Conservation (phyloP, 2,888 invertebrate genomes). For the Orthonychiurus folsomi region DNA sequence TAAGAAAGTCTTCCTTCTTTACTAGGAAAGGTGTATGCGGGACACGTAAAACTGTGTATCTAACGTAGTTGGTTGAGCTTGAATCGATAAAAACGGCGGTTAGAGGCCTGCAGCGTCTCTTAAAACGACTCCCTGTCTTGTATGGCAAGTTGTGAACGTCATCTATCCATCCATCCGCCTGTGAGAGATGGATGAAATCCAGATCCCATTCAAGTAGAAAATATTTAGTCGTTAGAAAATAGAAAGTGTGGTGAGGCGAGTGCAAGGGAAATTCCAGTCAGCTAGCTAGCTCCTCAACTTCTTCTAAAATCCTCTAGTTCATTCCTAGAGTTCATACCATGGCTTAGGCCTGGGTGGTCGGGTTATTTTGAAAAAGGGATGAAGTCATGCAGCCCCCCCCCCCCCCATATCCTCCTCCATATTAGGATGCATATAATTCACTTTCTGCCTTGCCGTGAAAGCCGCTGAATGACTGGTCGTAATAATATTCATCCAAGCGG, state of each 20-base stretch:
- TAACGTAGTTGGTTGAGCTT: no score
- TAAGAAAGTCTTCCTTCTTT: no score
- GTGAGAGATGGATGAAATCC: background rate
- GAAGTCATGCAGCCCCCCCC: background rate
- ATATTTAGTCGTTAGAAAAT: slow-evolving; percentile 1
- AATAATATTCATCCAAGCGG: background rate
- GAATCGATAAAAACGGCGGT: no score
- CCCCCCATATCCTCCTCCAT: background rate
- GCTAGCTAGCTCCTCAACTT: background rate
- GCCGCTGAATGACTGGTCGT: no score
- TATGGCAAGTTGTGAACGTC: no score
- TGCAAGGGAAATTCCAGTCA: background rate
- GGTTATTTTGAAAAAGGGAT: background rate
- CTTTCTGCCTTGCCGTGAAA: background rate
- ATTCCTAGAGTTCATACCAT: background rate
- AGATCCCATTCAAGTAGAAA: background rate
- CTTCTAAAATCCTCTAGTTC: background rate
- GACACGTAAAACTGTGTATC: no score
- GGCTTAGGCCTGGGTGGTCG: background rate
- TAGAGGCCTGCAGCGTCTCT: no score
- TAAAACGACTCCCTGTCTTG: no score
- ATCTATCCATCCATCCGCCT: background rate
- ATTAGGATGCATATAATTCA: background rate
- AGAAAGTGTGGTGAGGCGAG: no score
- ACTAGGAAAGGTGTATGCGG: no score